Evolutionary conservation across 1,140 invertebrate species (phyloP), one percentile per base, ranked within the genome.

Genomic region (Bombus vancouverensis): DNA sequence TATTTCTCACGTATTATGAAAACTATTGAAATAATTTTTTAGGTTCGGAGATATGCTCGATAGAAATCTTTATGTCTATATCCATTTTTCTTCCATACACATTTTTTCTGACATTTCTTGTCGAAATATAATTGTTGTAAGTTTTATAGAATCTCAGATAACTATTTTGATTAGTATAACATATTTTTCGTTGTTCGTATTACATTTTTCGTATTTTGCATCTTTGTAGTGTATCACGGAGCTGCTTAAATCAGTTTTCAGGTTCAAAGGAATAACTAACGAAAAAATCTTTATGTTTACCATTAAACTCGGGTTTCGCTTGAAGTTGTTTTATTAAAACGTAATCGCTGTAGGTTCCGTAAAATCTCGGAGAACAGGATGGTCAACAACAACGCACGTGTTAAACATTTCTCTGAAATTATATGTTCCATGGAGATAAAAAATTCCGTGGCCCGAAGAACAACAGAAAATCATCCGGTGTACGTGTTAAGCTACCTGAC

Each of bases 401-500:
- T 53, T 25, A 34, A 83, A 75, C 62, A 6, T 75, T 68, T 57
- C 62, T n/a, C 22, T 32, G 25, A 70, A 68, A 83, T 83, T 83
- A 34, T 62, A 77, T n/a, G 81, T 77, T 70, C 12, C 44, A 28
- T 53, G 28, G 15, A 34, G 44, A 28, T 77, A 25, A 25, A 39
- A 85, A 72, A n/a, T n/a, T 25, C 34, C 15, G 8, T 10, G 37
- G 66, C 0, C 34, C 39, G 76, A 57, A n/a, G 81, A 76, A 68
- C 62, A 83, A 62, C 44, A 42, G 81, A 83, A 70, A 77, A 83
- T 83, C 34, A 39, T 34, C n/a, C 44, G 34, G 66, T n/a, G 44
- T 68, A 70, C 68, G 83, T 65, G 68, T 66, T 62, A 84, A 79
- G 65, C 82, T 79, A 79, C 65, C 75, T 70, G 76, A 72, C 75